These are phyloP conservation scores for Geopemphigus sp. DNA, from an alignment of 1,140 invertebrate species.

Conservation along the genomic window DNA sequence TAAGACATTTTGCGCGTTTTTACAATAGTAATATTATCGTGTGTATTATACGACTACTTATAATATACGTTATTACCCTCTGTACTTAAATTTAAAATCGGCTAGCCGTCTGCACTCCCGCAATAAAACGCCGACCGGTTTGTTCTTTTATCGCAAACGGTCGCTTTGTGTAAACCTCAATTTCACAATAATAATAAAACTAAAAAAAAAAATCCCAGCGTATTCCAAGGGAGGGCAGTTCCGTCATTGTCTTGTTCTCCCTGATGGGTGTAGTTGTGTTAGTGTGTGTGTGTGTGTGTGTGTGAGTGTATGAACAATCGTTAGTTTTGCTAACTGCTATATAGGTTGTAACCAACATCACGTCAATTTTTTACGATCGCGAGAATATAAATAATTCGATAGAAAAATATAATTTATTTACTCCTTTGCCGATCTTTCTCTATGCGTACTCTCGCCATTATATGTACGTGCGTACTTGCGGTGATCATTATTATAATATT, in stretches of 20 bases:
- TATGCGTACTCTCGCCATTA: no score
- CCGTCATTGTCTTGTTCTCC: constrained; percentile 28
- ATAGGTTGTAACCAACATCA: not conserved
- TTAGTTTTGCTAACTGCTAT: not conserved
- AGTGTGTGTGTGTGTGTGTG: no score
- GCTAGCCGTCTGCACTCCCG: not conserved
- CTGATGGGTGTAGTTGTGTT: constrained; percentile 32
- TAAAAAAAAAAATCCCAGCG: constrained; percentile 9
- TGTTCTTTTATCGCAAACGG: constrained; percentile 7
- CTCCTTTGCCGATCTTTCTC: not conserved
- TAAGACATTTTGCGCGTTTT: no score
- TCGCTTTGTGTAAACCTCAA: constrained; percentile 23
- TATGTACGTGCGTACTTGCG: no score
- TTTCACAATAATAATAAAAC: constrained; percentile 23
- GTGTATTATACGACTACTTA: no score
- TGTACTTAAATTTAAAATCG: constrained; percentile 9
- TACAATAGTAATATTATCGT: no score
- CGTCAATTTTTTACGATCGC: constrained; percentile 2
- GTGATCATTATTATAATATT: no score
- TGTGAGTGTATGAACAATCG: not conserved
- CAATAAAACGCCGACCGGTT: constrained; percentile 22
- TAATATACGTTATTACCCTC: not conserved
- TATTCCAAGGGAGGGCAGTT: constrained; percentile 4
- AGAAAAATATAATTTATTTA: not conserved
- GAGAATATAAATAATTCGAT: not conserved